Conservation (phyloP, 2,888 invertebrate species). For the Lasioglossum pauxillum region DNA sequence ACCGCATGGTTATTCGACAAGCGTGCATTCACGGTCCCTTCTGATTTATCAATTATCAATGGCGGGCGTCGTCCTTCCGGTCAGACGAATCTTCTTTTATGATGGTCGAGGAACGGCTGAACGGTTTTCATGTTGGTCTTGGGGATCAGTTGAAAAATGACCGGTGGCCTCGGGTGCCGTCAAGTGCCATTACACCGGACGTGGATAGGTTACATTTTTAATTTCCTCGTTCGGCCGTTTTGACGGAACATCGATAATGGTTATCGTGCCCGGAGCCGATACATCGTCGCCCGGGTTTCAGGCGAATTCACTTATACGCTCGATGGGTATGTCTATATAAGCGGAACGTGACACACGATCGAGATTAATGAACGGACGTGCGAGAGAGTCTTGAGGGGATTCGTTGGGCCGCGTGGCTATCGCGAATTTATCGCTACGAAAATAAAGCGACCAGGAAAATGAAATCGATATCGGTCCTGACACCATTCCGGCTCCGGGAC, state of each 20-base stretch:
- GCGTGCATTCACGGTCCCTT: background rate
- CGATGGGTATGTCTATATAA: slow-evolving; percentile 47
- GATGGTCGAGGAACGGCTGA: slow-evolving; percentile 4
- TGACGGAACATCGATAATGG: slow-evolving; percentile 71
- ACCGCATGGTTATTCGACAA: background rate
- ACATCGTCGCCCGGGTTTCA: slow-evolving; percentile 45
- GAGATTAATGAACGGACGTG: slow-evolving; percentile 65
- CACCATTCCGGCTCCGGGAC: slow-evolving; percentile 10
- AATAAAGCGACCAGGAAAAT: slow-evolving; percentile 55
- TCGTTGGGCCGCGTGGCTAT: slow-evolving; percentile 42
- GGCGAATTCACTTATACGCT: slow-evolving; percentile 62
- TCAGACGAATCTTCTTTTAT: slow-evolving; percentile 36
- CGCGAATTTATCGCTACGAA: slow-evolving; percentile 53
- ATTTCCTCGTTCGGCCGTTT: slow-evolving; percentile 67
- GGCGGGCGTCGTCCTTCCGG: slow-evolving; percentile 14
- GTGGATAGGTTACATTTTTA: slow-evolving; percentile 74
- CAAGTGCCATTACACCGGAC: slow-evolving; percentile 56
- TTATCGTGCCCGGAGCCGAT: slow-evolving; percentile 53
- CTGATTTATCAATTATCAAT: slow-evolving; percentile 53
- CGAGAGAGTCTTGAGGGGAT: slow-evolving; percentile 58
- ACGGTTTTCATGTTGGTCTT: slow-evolving; percentile 30
- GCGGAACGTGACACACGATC: slow-evolving; percentile 58
- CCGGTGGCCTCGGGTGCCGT: slow-evolving; percentile 36
- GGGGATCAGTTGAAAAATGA: slow-evolving; percentile 60
- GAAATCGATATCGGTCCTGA: slow-evolving; percentile 50